Evolutionary conservation across 1,140 invertebrate species (phyloP), one percentile per base, ranked within the genome.

Genomic region (Drosophila santomea): DNA sequence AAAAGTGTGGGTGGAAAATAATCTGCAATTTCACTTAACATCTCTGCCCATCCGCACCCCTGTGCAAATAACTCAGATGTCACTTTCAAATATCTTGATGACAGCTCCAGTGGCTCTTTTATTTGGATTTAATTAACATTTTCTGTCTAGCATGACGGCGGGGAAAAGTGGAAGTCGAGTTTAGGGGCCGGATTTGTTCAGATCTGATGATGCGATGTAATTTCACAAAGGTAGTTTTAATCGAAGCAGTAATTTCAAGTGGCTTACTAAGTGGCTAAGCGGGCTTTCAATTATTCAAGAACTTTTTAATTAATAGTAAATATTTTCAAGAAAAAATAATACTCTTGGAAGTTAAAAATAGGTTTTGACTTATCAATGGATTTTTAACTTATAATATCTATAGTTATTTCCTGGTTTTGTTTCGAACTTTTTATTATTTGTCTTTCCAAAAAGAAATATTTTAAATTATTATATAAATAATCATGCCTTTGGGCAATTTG

Each of bases 81-180:
- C 55, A 38, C 25, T 38, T 45, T 45, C 41, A 61, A 61, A 63
- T 60, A 63, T 45, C 56, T 47, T 28, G n/a, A 61, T 61, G 32
- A 17, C 56, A 61, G 41, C 35, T 10, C 25, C 41, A 44, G 20
- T 36, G 57, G 15, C 4, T 38, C 25, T 41, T 60, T 63, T 63
- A 56, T 63, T 20, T 62, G 32, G 45, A 47, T 38, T 64, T 61
- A 64, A 64, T 64, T 64, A 64, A 64, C 62, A 47, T 28, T 12
- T 45, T 61, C 56, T 35, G 28, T 43, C 17, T 35, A 12, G 28
- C 36, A 43, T 45, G 50, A 51, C 55, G 17, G 38, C 14, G 8
- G 38, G 17, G 15, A 41, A 43, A 14, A 15, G 32, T 14, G 28
- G 15, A 20, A 41, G 4, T 14, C 2, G 4, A 14, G 23, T 54